Conservation (phyloP, 2,113 vertebrate genomes). For the Dryoscopus gambensis region DNA sequence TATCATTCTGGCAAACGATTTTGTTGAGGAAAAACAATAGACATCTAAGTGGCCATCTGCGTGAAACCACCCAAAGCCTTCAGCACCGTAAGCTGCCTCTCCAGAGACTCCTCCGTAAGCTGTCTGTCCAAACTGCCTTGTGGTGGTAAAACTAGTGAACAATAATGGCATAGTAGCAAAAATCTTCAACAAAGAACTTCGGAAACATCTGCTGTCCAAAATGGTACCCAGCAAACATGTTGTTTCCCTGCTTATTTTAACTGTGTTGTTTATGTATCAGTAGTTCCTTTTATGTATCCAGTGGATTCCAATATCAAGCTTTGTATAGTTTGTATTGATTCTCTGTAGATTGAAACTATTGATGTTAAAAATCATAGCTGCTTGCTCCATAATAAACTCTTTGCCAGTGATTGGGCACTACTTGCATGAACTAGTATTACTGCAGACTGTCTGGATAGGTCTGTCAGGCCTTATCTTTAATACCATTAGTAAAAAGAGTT, state of each 20-base stretch:
- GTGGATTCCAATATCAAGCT: background rate
- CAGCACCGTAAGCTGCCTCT: background rate
- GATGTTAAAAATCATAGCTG: background rate
- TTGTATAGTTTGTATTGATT: background rate
- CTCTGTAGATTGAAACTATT: background rate
- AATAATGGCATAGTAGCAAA: background rate
- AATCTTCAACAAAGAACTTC: background rate
- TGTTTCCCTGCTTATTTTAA: background rate
- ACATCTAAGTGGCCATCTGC: background rate
- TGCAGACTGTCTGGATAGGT: background rate
- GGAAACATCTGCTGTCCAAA: background rate
- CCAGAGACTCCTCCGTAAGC: background rate
- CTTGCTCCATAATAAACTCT: background rate
- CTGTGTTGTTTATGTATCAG: background rate
- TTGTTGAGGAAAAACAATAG: background rate
- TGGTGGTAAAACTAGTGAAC: background rate
- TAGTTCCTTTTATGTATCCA: background rate
- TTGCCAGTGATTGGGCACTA: background rate
- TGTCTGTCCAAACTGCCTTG: background rate
- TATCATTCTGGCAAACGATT: background rate
- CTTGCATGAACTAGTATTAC: background rate
- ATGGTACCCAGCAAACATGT: background rate
- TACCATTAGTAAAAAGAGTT: background rate
- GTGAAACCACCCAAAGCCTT: background rate
- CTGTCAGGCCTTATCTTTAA: background rate